Evolutionary conservation across 2,888 invertebrate species (phyloP), one percentile per base, ranked within the genome.

Genomic region (Dicranocentrus wangi): DNA sequence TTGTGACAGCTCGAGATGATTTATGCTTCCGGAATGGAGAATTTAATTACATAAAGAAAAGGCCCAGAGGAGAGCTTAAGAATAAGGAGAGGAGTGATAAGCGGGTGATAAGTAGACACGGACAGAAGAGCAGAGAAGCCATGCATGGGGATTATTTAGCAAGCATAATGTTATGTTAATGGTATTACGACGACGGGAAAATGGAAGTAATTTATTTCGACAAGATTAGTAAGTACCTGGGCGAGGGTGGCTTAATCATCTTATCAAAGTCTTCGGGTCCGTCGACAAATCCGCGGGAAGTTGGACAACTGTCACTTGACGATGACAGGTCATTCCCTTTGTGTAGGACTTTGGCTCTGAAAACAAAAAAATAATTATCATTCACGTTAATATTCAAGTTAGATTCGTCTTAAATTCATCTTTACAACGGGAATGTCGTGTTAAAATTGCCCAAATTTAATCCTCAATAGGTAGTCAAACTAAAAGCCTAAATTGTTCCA

Each of bases 211-310:
- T n/a, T n/a, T n/a, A n/a, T n/a, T n/a, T n/a, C n/a, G n/a, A n/a
- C n/a, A n/a, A n/a, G n/a, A 7, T 1, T n/a, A 42, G 13, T 21
- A 21, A 15, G 21, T 80, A 86, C 86, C 86, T 86, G 69, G 86
- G 86, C 15, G 86, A 86, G 32, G 86, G 86, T 39, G 86, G 86
- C 42, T 86, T 86, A 15, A 85, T 82, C 82, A 83, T 85, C 72
- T 86, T 85, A 21, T 85, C 84, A 79, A 84, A 82, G 60, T 85
- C 85, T 71, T 85, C 85, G 25, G 82, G 80, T 17, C 82, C 80
- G 71, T 81, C 83, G 10, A 83, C 80, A 65, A 85, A 83, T 69
- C 84, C 84, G 42, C 85, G 75, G 68, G 84, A 78, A 65, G 83
- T 75, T 58, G 85, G 82, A 82, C 85, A 84, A 83, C 81, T 83